Base-by-base conservation (phyloP, 2,888 invertebrate genomes). In the Unio pictorum region DNA sequence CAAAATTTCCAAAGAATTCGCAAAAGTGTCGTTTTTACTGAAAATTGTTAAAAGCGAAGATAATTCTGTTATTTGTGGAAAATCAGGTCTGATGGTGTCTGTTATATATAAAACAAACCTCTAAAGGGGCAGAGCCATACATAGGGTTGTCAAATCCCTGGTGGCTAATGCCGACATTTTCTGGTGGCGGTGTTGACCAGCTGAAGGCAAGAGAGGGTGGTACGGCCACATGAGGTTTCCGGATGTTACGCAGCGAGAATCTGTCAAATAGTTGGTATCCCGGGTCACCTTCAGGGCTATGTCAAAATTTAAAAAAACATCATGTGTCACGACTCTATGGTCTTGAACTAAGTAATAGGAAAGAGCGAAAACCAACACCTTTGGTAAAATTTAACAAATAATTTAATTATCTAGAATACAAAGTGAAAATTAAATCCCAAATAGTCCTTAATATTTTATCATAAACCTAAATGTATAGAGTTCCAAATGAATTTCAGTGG, bases 121-220 rank as follows among this genome's bases (percentile, higher is more conserved):
- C 72, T 4, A 75, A 54, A 15, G 78, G 73, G 17, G 74, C 68
- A n/a, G 71, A 70, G 15, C 81, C 81, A 65, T 82, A 85, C 55
- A 84, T 78, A 0, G 85, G 85, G 61, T 85, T 85, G 26, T 82
- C 84, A 75, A 85, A 85, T 4, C 85, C 85, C 64, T 81, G 81
- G 23, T 81, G 81, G 23, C 77, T 74, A 6, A 66, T 56, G 20
- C 67, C 61, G 20, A 69, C 76, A 34, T 74, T 68, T 11, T 61
- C 71, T 28, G 70, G 73, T 28, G 75, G 72, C 55, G 58, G 66
- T 18, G 73, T 73, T 58, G 73, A 70, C 73, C 76, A 79, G 57
- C 70, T 67, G 64, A 75, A 79, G 20, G 75, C 74, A 28, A 78
- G 72, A 4, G 78, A 77, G 26, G 78, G 74, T 11, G 78, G 78